Percentiles rank a stretch among this genome's conserved stretches.
phyloP scores from a whole-genome alignment of 2,113 vertebrate species.

The Phyllopteryx taeniolatus region DNA sequence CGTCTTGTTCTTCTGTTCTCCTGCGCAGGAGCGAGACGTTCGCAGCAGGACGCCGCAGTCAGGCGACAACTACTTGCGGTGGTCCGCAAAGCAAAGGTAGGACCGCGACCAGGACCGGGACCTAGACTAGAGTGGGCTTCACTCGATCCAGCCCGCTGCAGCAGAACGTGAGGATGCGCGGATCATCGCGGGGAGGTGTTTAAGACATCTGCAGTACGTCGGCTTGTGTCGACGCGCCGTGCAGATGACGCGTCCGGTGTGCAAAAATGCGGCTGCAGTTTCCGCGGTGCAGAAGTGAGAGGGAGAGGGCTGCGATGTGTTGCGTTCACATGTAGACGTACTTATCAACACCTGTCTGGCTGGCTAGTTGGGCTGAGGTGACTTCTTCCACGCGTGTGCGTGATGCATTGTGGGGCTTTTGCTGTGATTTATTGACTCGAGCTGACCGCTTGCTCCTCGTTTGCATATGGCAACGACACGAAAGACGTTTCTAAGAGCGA shows the following conservation, averaged over 20 bases:
- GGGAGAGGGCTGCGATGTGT: constrained; percentile 1
- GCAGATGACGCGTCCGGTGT: not conserved
- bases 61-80: not conserved
- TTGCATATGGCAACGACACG: not conserved
- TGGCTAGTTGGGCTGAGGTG: not conserved
- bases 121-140: not conserved
- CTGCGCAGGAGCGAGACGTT: not conserved
- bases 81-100: not conserved
- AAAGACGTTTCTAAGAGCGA: not conserved
- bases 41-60: not conserved
- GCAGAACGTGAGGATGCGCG: not conserved
- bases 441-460: not conserved
- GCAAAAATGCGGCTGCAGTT: not conserved
- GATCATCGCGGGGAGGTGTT: not conserved
- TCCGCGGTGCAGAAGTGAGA: not conserved
- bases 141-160: not conserved
- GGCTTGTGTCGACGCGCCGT: constrained; percentile 10
- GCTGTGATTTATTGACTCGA: not conserved
- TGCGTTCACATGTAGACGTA: not conserved
- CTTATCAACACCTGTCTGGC: not conserved
- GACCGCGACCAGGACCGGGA: not conserved
- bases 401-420: not conserved
- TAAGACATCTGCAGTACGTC: constrained; percentile 5
- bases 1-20: not conserved
- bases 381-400: not conserved